Evolutionary conservation across 2,113 vertebrate species (phyloP).

Genomic region (Limanda limanda): DNA sequence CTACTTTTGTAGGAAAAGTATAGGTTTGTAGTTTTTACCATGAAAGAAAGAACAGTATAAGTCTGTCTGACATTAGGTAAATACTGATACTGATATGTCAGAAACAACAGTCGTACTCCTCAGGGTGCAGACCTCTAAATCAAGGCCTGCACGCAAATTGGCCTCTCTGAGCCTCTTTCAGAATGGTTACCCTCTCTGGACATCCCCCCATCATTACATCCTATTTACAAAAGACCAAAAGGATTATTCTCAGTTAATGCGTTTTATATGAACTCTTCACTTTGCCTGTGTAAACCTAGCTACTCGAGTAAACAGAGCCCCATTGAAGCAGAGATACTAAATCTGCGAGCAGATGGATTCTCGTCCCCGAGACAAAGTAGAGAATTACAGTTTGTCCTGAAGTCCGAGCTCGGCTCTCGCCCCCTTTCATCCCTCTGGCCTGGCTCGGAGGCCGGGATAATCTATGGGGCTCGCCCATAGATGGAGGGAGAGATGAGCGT

Average conservation of each 20-base stretch:
- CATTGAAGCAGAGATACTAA: slow-evolving; percentile 63
- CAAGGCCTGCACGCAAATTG: slow-evolving; percentile 35
- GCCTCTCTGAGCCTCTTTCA: slow-evolving; percentile 44
- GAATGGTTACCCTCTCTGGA: slow-evolving; percentile 48
- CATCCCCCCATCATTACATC: slow-evolving; percentile 64
- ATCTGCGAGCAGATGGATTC: slow-evolving; percentile 62
- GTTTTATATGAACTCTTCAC: slow-evolving; percentile 71
- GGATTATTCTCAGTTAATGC: slow-evolving; percentile 69
- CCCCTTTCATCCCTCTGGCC: slow-evolving; percentile 29
- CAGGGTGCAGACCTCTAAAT: slow-evolving; percentile 37
- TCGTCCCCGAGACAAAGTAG: slow-evolving; percentile 54
- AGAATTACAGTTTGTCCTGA: slow-evolving; percentile 65
- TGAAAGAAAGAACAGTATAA: background rate
- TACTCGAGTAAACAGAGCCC: slow-evolving; percentile 67
- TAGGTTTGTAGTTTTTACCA: background rate
- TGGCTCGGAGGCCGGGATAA: slow-evolving; percentile 27
- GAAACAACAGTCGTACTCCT: slow-evolving; percentile 25
- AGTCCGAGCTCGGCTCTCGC: slow-evolving; percentile 42
- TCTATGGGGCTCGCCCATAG: slow-evolving; percentile 41
- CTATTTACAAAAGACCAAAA: slow-evolving; percentile 70
- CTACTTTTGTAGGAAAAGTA: background rate
- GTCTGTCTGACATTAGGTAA: slow-evolving; percentile 7
- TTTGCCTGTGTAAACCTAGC: slow-evolving; percentile 64
- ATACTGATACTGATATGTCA: slow-evolving; percentile 20
- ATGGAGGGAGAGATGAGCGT: slow-evolving; percentile 49